Evolutionary conservation across 2,888 invertebrate genomes (phyloP), one percentile per base, ranked within the genome.

Genomic region (Nowickia ferox): DNA sequence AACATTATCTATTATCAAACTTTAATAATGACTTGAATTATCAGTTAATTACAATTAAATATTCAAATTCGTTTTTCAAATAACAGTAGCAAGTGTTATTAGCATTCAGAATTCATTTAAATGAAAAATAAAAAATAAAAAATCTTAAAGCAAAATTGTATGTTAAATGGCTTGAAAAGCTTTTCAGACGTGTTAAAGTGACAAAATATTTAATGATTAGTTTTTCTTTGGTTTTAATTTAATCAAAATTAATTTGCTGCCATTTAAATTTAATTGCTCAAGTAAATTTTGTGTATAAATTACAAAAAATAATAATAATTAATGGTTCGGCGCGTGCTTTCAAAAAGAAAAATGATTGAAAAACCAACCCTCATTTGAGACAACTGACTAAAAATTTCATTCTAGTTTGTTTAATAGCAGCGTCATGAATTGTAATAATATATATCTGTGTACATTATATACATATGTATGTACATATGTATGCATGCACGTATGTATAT

Each of bases 241-340:
- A 80, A 80, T 69, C 69, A 46, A 81, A 81, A 77, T 81, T 72
- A 81, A 81, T 77, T 81, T 77, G 69, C 68, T 65, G 69, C 65
- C 84, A 68, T 63, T 80, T 77, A 68, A 72, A 81, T 81, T 77
- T 76, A 84, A 84, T 77, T 81, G 77, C 68, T 46, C 30, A 42
- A 46, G 66, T 66, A 68, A 68, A 77, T 71, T 77, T 84, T 71
- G 15, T 81, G 59, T 53, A 81, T 66, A 66, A 74, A 75, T 61
- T 80, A n/a, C 8, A 38, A 65, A 48, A 61, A 71, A 46, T 53
- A 42, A 66, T 57, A 48, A 72, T 66, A 80, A 79, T 71, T 71
- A 79, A 80, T 80, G 46, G 80, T 80, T 80, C 74, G 80, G 72
- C 80, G 65, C 80, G 80, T 80, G 80, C 66, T 80, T 69, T 69